Evolutionary conservation across 2,888 invertebrate genomes (phyloP), one percentile per base, ranked within the genome.

Genomic region (Nebria brevicollis): DNA sequence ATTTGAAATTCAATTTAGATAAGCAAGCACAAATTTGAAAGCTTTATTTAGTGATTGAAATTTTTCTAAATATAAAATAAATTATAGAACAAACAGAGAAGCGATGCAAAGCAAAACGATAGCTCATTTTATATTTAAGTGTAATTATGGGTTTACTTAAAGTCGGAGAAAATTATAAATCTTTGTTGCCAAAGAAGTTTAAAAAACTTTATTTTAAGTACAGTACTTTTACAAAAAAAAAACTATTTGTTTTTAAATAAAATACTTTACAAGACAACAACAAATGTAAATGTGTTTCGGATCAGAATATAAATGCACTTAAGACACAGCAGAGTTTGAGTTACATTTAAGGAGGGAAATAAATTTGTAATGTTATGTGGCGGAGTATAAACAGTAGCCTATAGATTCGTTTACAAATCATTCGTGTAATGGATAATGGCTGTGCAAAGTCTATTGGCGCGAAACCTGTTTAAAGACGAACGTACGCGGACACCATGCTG

Each of bases 381-480:
- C 25, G 34, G 70, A 70, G 25, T 70, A 34, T 25, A 20, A 70
- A 70, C 70, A 20, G 70, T 25, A 70, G 70, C 70, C 34, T 66
- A 66, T 15, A 25, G 15, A 70, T 70, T 70, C 70, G 70, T 70
- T 25, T 70, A 70, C 26, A 26, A 25, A 70, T 25, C 70, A 25
- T 20, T 34, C 26, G 34, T 70, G 70, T 70, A 70, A 70, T 34
- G 70, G 34, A 3, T 70, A 70, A 70, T 70, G 25, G 70, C 34
- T 26, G 20, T 11, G 70, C n/a, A 20, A 70, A 70, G 70, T 70
- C 25, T 70, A 25, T 15, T 15, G 20, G 70, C 26, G 70, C 70
- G 70, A 70, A 70, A 70, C 70, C 70, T 70, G 70, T 70, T 70
- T 70, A 5, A 11, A 8, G 54, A 70, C 25, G 25, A 26, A 70